Evolutionary conservation across 2,888 invertebrate species (phyloP), one percentile per base, ranked within the genome.

Genomic region (Latrodectus hesperus): DNA sequence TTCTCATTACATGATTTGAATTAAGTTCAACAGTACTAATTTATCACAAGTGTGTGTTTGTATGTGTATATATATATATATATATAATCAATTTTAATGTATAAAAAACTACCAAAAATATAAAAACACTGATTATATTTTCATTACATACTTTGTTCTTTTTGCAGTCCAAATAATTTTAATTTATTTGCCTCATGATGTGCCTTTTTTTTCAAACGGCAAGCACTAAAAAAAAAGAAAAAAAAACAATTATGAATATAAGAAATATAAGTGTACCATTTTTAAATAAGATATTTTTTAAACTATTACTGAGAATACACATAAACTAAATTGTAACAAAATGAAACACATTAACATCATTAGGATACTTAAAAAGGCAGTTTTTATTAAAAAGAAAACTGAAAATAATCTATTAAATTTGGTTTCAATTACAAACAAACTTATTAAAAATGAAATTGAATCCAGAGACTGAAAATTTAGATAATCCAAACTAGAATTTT

Each of bases 181-280:
- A 99, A 95, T 93, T 99, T 99, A 92, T 99, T 99, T 3, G 99
- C 99, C 93, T 99, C 99, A 92, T 99, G 99, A 92, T 99, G 99
- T 8, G 99, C 99, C 93, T 99, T 99, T 93, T 99, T 99, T 94
- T 99, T 99, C 91, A 99, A 94, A 60, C 99, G 95, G 92, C 99
- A 99, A 55, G 98, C 99, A 89, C 99, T 94, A 91, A 17, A 91
- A 91, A 91, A 91, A 26, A 53, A 55, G 16, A 60, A 60, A 16
- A 2, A 16, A 14, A 60, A 16, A 60, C 16, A 60, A 60, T 60
- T 60, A 60, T 64, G 17, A 64, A 64, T n/a, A 8, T 5, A 17
- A 0, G 16, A n/a, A 17, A n/a, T 17, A 8, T 64, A n/a, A 64
- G 8, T 4, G 17, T n/a, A n/a, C 64, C 64, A 16, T 64, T 64